phyloP scores from a whole-genome alignment of 92 coral and sea anemone genomes.

The Muricea muricata region DNA sequence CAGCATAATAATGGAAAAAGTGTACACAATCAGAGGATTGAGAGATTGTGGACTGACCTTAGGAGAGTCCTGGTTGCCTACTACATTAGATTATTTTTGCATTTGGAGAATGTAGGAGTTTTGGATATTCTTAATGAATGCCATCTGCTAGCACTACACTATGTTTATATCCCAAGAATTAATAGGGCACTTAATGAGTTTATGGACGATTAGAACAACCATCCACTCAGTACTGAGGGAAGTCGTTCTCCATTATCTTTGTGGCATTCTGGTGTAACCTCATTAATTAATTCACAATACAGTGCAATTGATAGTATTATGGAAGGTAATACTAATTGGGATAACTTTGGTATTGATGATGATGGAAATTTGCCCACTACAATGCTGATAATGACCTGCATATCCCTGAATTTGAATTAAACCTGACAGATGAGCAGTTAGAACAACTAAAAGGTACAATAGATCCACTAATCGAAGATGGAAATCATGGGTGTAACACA shows the following conservation, averaged over 20 bases:
- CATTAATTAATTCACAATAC: slow-evolving; percentile 11
- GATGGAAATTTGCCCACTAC: slow-evolving; percentile 9
- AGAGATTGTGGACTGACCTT: slow-evolving; percentile 20
- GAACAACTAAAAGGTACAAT: slow-evolving; percentile 2
- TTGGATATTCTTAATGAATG: slow-evolving; percentile 6
- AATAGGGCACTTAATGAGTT: slow-evolving; percentile 69
- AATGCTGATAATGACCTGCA: neutral
- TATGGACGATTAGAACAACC: slow-evolving; percentile 21
- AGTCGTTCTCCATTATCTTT: neutral
- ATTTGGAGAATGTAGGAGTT: slow-evolving; percentile 11
- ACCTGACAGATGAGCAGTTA: slow-evolving; percentile 5
- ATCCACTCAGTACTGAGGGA: neutral
- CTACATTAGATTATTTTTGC: slow-evolving; percentile 17
- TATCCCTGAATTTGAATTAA: slow-evolving; percentile 1
- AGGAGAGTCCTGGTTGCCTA: slow-evolving; percentile 1
- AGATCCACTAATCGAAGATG: slow-evolving; percentile 10
- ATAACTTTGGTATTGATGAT: slow-evolving; percentile 28
- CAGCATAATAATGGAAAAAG: slow-evolving; percentile 36
- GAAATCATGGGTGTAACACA: slow-evolving; percentile 32
- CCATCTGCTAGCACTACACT: slow-evolving; percentile 63
- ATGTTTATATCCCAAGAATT: slow-evolving; percentile 67
- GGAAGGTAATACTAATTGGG: neutral
- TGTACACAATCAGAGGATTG: slow-evolving; percentile 34
- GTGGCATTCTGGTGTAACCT: slow-evolving; percentile 26
- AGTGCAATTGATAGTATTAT: slow-evolving; percentile 36